A percentile compares a stretch with the other conserved stretches of the same genome.
These are phyloP conservation scores for Eupithecia exiguata DNA, from an alignment of 2,888 invertebrate genomes.

Conservation along the genomic window DNA sequence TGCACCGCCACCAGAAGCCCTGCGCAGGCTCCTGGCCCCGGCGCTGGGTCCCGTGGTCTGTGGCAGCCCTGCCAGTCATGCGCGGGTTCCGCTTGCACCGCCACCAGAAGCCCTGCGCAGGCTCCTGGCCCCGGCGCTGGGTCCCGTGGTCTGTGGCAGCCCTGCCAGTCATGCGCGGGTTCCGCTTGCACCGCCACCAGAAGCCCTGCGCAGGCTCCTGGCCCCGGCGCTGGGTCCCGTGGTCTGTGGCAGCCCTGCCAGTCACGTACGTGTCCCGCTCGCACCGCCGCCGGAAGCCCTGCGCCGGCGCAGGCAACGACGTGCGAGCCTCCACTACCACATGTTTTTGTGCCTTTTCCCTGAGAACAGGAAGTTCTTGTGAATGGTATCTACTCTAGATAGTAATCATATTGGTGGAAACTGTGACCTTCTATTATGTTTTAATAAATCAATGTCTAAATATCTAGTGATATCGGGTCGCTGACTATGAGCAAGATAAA, in stretches of 20 bases:
- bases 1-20: no score
- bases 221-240: not conserved
- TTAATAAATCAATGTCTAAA: no score
- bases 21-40: no score
- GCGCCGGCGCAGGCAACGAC: constrained; percentile 29
- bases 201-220: constrained; percentile 30
- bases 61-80: no score
- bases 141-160: not conserved
- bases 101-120: no score
- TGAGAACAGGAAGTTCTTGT: not conserved
- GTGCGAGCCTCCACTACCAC: constrained; percentile 20
- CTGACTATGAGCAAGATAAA: no score
- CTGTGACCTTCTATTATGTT: no score
- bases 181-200: constrained; percentile 32
- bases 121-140: no score
- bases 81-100: no score
- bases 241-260: not conserved
- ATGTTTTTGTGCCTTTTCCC: constrained; percentile 17
- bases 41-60: no score
- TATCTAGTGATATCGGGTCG: no score
- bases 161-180: not conserved
- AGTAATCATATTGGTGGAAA: no score
- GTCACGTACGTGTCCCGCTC: not conserved
- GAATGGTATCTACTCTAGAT: not conserved
- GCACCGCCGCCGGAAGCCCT: constrained; percentile 38